Evolutionary conservation across 2,888 invertebrate genomes (phyloP).

Genomic region (Aphidoletes aphidimyza): DNA sequence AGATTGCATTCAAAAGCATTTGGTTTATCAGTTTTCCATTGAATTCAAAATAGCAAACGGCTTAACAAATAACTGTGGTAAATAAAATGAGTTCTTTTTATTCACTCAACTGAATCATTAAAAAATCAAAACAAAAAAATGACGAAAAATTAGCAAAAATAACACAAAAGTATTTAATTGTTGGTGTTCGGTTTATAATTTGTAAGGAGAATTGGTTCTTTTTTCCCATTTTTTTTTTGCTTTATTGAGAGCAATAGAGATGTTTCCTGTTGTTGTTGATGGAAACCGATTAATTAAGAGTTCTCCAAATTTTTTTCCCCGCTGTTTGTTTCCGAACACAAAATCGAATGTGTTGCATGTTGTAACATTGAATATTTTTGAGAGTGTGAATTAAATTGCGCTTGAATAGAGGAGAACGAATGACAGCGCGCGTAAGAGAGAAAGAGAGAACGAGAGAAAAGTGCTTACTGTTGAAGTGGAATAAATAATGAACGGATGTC

Average conservation of each 20-base stretch:
- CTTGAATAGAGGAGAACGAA: neutral
- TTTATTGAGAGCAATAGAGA: no score
- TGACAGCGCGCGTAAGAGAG: neutral
- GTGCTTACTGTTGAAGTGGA: conserved; percentile 40
- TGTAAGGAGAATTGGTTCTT: no score
- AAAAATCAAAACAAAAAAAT: neutral
- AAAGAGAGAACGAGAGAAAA: neutral
- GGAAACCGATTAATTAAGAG: no score
- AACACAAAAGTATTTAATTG: conserved; percentile 9
- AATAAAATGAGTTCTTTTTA: conserved; percentile 32
- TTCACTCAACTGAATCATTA: neutral
- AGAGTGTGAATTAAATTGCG: neutral
- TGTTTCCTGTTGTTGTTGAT: no score
- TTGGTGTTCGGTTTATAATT: no score
- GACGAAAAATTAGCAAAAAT: neutral
- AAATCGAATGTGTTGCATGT: neutral
- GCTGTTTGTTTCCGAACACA: neutral
- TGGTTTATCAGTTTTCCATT: conserved; percentile 26
- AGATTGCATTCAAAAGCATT: conserved; percentile 16
- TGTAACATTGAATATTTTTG: neutral
- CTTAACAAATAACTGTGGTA: conserved; percentile 21
- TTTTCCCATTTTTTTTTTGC: neutral
- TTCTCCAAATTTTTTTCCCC: neutral
- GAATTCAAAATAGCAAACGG: neutral
- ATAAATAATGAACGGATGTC: conserved; percentile 24